These are phyloP conservation scores for Drosophila insularis DNA, from an alignment of 1,140 invertebrate species.

Conservation along the genomic window DNA sequence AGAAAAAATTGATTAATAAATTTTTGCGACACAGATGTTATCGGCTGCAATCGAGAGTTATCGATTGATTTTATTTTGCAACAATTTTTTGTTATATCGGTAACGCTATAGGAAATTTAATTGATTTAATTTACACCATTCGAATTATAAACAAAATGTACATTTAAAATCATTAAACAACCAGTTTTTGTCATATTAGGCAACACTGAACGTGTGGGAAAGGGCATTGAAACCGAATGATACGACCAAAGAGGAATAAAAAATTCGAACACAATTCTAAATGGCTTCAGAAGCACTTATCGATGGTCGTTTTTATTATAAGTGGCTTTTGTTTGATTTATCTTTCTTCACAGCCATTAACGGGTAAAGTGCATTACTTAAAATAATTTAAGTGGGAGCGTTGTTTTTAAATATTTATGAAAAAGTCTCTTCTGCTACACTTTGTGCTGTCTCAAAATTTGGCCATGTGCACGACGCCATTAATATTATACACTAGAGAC, in stretches of 20 bases:
- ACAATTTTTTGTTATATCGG: neutral
- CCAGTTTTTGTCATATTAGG: conserved; percentile 25
- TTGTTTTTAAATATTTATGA: conserved; percentile 32
- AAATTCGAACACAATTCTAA: conserved; percentile 74
- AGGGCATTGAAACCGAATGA: conserved; percentile 75
- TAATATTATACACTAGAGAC: conserved; percentile 58
- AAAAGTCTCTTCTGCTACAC: neutral
- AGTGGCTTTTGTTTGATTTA: neutral
- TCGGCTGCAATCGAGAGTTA: neutral
- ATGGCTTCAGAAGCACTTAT: conserved; percentile 44
- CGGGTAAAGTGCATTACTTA: neutral
- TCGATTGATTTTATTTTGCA: neutral
- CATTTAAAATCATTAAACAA: neutral
- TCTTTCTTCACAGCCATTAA: neutral
- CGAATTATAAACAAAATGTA: neutral
- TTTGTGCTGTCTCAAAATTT: conserved; percentile 32
- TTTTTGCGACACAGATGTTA: conserved; percentile 38
- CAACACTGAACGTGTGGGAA: conserved; percentile 54
- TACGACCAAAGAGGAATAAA: conserved; percentile 64
- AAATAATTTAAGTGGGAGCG: neutral
- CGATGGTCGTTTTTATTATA: neutral
- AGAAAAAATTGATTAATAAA: conserved; percentile 82
- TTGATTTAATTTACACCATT: neutral
- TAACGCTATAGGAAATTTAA: conserved; percentile 2
- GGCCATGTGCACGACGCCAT: conserved; percentile 79